Percentiles rank a stretch among this genome's conserved stretches.
Conservation (phyloP, 2,113 vertebrate species). For the Scalopus aquaticus region DNA sequence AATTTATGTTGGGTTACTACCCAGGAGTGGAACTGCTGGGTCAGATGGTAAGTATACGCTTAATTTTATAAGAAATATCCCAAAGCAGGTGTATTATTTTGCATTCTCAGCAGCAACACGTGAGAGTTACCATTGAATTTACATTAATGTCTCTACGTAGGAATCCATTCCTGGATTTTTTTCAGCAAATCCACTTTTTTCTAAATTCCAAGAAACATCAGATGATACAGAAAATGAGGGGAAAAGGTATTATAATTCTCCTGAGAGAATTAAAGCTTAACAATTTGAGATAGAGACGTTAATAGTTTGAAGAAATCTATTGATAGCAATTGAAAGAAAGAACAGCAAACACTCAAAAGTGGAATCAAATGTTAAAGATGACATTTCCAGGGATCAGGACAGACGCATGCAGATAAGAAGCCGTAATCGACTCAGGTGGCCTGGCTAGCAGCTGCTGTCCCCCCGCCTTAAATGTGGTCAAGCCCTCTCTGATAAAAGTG, state of each 20-base stretch:
- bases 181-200: background rate
- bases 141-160: background rate
- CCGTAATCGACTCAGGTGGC: background rate
- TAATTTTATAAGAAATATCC: constrained; percentile 20
- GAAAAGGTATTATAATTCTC: background rate
- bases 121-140: background rate
- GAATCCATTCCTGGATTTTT: constrained; percentile 32
- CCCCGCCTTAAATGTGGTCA: background rate
- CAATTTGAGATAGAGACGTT: background rate
- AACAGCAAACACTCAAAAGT: background rate
- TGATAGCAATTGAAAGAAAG: background rate
- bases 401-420: background rate
- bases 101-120: background rate
- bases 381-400: background rate
- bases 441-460: background rate
- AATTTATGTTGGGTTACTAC: background rate
- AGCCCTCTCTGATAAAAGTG: background rate
- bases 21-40: background rate
- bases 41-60: background rate
- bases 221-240: background rate
- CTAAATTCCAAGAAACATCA: constrained; percentile 18
- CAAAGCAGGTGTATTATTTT: background rate
- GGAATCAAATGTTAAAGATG: background rate
- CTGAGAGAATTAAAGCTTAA: constrained; percentile 37
- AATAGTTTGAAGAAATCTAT: background rate